Percentiles rank a stretch among this genome's conserved stretches.
These are phyloP conservation scores for Cavia porcellus DNA, from an alignment of 2,113 vertebrate genomes.

Conservation along the genomic window DNA sequence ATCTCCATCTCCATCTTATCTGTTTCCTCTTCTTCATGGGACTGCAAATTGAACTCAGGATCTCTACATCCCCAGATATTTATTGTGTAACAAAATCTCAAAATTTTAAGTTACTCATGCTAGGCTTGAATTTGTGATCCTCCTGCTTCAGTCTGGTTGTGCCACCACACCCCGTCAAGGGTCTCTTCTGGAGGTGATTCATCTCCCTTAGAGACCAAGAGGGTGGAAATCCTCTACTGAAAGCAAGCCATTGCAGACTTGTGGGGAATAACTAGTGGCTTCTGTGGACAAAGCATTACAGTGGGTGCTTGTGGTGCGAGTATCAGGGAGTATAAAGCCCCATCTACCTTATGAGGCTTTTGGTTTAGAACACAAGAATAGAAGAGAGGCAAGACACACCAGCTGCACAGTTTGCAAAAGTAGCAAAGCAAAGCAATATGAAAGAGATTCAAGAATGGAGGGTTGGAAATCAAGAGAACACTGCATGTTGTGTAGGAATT, in stretches of 20 bases:
- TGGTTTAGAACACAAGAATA: fast-evolving
- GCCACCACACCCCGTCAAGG: background rate
- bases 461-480: background rate
- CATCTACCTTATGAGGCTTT: background rate
- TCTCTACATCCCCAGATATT: background rate
- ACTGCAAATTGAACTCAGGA: background rate
- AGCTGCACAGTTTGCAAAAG: background rate
- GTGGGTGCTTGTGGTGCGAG: background rate
- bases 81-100: background rate
- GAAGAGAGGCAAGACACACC: background rate
- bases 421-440: background rate
- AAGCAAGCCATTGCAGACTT: background rate
- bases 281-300: background rate
- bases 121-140: background rate
- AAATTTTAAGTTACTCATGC: background rate
- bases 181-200: background rate
- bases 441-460: background rate
- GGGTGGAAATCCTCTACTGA: background rate
- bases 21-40: background rate
- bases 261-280: background rate
- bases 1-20: background rate
- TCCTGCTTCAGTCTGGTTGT: background rate
- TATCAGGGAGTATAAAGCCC: background rate
- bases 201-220: background rate
- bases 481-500: background rate